Evolutionary conservation across 2,888 invertebrate species (phyloP), one percentile per base, ranked within the genome.

Genomic region (Watsonalla cultraria): DNA sequence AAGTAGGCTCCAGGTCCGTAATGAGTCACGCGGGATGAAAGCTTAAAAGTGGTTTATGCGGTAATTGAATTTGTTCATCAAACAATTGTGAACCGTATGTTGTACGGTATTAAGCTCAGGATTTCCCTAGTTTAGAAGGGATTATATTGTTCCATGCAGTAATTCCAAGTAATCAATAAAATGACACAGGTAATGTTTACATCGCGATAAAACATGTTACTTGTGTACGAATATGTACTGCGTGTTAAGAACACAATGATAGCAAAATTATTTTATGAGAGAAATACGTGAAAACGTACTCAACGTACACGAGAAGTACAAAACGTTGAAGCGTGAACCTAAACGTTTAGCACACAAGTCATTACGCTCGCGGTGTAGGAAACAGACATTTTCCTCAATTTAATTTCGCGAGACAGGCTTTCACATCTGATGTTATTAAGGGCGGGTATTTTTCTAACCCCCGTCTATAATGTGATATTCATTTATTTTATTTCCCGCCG

Each of bases 401-500:
- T 77, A 76, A 80, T 84, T 79, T 75, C 60, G 64, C 65, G 64
- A 75, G 70, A 74, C 71, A 65, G 62, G 66, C 63, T 71, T 72
- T 76, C 73, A 72, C 73, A 72, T 78, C 66, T 66, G 59, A 68
- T 65, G 61, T 42, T 42, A 42, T 42, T 42, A 42, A 42, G 42
- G 42, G 11, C 67, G 68, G 72, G 73, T 80, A 76, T 81, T 78
- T 78, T 80, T 66, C 69, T 64, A 64, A 65, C 67, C 66, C 72
- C 70, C 60, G 60, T 64, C 64, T 73, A 74, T 80, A 76, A 82
- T 80, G 79, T 76, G 80, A 82, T 84, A 82, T 87, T 82, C 79
- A 81, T 84, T 87, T 80, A 80, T 81, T 84, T 82, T 79, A 82
- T 86, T 84, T 84, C 81, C 81, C 82, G 71, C 66, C 78, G 82